A percentile compares a stretch with the other conserved stretches of the same genome.
These are phyloP conservation scores for Standfussiana lucernea DNA, from an alignment of 2,888 invertebrate species.

Conservation along the genomic window DNA sequence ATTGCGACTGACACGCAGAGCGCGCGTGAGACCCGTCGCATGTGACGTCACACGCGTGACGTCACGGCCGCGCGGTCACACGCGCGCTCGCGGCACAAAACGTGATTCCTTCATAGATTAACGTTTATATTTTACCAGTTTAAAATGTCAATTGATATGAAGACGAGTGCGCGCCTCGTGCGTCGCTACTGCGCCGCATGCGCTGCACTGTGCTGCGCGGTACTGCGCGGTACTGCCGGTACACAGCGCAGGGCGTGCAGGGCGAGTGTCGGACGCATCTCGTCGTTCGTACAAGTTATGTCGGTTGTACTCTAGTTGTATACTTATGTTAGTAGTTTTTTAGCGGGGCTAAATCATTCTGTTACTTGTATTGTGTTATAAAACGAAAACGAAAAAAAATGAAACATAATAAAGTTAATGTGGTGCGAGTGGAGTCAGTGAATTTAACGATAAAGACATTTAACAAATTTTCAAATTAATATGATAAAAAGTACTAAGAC, in stretches of 20 bases:
- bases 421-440: constrained; percentile 89
- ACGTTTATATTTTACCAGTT: constrained; percentile 85
- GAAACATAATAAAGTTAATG: constrained; percentile 76
- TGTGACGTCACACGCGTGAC: constrained; percentile 18
- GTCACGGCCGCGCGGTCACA: constrained; percentile 22
- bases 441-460: constrained; percentile 88
- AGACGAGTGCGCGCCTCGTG: constrained; percentile 70
- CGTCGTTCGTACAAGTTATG: constrained; percentile 77
- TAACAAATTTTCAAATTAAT: constrained; percentile 91
- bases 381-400: constrained; percentile 76
- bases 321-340: constrained; percentile 83
- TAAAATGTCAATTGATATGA: constrained; percentile 83
- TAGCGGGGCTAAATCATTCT: constrained; percentile 84
- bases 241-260: neutral
- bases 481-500: constrained; percentile 89
- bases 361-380: constrained; percentile 86
- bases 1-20: constrained; percentile 75
- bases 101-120: constrained; percentile 85
- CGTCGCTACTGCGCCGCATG: constrained; percentile 15
- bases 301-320: constrained; percentile 86
- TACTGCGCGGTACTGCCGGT: neutral
- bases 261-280: constrained; percentile 45
- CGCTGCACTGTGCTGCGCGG: neutral
- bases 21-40: constrained; percentile 33
- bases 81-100: constrained; percentile 59